Conservation (phyloP, 2,797 vertebrate species). For the Phataginus tricuspis region DNA sequence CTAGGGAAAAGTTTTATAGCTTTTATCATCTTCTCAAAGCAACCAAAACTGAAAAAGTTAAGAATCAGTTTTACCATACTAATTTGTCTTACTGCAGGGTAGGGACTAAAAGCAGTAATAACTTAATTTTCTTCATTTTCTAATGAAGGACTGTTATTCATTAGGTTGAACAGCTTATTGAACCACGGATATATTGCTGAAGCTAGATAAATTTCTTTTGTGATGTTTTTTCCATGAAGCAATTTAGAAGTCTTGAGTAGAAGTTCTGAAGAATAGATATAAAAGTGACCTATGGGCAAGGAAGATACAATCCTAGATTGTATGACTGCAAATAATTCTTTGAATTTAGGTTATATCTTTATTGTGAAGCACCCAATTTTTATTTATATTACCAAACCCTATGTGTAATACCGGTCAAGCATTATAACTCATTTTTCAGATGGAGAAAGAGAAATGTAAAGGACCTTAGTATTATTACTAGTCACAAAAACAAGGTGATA, state of each 20-base stretch:
- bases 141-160: background rate
- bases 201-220: background rate
- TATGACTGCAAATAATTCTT: background rate
- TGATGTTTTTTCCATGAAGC: background rate
- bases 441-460: background rate
- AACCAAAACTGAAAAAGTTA: background rate
- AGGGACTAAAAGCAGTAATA: background rate
- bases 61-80: background rate
- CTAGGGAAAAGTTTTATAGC: background rate
- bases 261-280: background rate
- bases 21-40: background rate
- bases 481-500: background rate
- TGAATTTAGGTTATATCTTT: background rate
- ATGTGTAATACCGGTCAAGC: background rate
- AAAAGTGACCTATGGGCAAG: background rate
- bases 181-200: background rate
- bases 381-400: background rate
- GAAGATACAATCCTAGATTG: background rate
- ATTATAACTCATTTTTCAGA: background rate
- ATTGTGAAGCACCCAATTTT: background rate
- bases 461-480: background rate
- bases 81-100: background rate
- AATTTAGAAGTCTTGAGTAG: background rate
- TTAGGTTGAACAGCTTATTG: background rate
- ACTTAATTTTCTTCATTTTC: background rate